Base-by-base conservation (phyloP, 2,797 vertebrate species). In the Mus minutoides region DNA sequence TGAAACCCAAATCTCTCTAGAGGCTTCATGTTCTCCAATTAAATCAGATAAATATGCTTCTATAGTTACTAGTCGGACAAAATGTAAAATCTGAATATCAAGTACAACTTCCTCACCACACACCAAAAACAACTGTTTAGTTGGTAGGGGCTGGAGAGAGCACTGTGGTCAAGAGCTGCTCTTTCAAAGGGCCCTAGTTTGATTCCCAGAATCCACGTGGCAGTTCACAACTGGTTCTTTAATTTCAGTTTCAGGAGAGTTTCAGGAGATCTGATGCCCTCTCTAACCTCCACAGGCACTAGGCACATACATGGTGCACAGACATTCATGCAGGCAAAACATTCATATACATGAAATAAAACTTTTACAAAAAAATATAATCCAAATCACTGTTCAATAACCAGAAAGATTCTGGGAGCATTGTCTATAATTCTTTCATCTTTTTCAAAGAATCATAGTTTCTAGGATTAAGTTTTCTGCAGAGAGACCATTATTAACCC, bases 371-470 rank as follows among this genome's bases (percentile, higher is more conserved):
- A 64, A 64, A 97, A 92, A 87, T 37, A 3, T 75, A 78, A 94
- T 77, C 13, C 71, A 67, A 94, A 82, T 40, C 37, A 96, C 43
- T 86, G 43, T 89, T 76, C 60, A 84, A 46, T 52, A 21, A 29
- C 46, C 0, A 80, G 22, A 90, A 88, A 90, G 34, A 37, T 86
- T 90, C 22, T 93, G 56, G 84, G n/a, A 95, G 1, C 9, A 67
- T 2, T 58, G 56, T 37, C 80, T 49, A 14, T 75, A 34, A 88
- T 82, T 96, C 54, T 93, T 94, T 88, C 60, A 83, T 85, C 95
- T 90, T 91, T 76, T 89, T 96, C 64, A 87, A 73, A 96, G 82
- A 92, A 88, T 87, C 84, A 88, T 24, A 71, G 8, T 69, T 90
- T 83, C 58, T 64, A 87, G 31, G 19, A 90, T 37, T 94, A 95